Evolutionary conservation across 2,888 invertebrate genomes (phyloP), one percentile per base, ranked within the genome.

Genomic region (Abrostola tripartita): DNA sequence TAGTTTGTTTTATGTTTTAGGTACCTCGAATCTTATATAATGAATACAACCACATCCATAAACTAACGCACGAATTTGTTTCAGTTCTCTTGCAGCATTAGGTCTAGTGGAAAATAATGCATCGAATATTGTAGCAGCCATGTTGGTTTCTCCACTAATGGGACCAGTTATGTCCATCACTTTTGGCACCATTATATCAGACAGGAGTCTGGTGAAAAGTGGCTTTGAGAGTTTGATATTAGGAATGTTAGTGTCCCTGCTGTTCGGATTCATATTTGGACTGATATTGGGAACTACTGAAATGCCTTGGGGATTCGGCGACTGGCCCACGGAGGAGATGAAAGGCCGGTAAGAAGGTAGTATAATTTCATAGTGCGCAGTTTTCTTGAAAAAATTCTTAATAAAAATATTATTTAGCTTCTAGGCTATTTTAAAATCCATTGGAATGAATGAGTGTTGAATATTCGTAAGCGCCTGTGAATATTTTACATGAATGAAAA

Each of bases 101-200:
- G 98, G 98, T 51, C 91, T 98, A 47, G 96, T 97, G 36, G 98
- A 98, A 88, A 97, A 97, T 90, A 98, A 97, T 84, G 96, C 97
- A 6, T 97, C 98, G 0, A 97, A 97, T 80, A 96, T 98, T 71
- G 96, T 96, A 35, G 97, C 97, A 37, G 97, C 97, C 37, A 97
- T 97, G 97, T 88, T 97, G 80, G 97, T 97, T 0, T 97, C 97
- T 1, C 97, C 97, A 0, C 93, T 97, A 10, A 97, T 97, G 97
- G 97, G 97, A 0, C 98, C 98, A 0, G 98, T 98, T 11, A 97
- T 98, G 96, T 98, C 97, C n/a, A 96, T 97, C 73, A 97, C 97
- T 59, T 98, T 98, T 86, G 98, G 98, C 7, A 96, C 96, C 35
- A 97, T 97, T 68, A 97, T 98, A 79, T 95, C 97, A 37, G 97